These are phyloP conservation scores for Schizothorax lantsangensis DNA, from an alignment of 2,797 vertebrate genomes.

Conservation along the genomic window DNA sequence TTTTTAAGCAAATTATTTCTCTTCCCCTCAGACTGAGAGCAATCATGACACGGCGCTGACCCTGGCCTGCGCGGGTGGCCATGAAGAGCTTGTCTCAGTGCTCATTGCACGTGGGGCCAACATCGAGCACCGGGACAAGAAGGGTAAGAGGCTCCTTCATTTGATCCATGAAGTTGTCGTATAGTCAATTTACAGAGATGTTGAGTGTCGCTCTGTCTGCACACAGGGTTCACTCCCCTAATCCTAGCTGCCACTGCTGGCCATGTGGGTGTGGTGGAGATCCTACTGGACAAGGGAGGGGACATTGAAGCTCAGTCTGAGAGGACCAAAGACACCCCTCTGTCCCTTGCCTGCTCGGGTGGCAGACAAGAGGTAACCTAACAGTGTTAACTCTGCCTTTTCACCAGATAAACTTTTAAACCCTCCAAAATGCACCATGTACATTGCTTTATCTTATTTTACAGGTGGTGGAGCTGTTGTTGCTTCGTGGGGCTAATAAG, in stretches of 20 bases:
- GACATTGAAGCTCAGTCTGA: conserved; percentile 99
- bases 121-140: conserved; percentile 98
- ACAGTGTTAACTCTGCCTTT: background rate
- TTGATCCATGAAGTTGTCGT: background rate
- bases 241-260: conserved; percentile 98
- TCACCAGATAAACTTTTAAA: background rate
- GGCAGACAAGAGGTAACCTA: conserved; percentile 92
- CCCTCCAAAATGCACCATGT: background rate
- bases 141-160: conserved; percentile 79
- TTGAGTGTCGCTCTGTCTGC: background rate
- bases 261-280: conserved; percentile 98
- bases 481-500: conserved; percentile 97
- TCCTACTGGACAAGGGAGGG: conserved; percentile 97
- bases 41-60: conserved; percentile 99
- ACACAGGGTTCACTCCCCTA: conserved; percentile 93
- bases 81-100: conserved; percentile 97
- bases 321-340: conserved; percentile 98
- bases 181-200: background rate
- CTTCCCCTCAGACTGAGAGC: conserved; percentile 88
- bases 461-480: conserved; percentile 95
- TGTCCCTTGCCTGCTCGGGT: conserved; percentile 96
- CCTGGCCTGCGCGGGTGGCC: conserved; percentile 95
- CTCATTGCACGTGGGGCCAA: conserved; percentile 96
- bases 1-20: conserved; percentile 1
- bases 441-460: background rate